Conservation (phyloP, 2,797 vertebrate species). For the Alectoris magna region DNA sequence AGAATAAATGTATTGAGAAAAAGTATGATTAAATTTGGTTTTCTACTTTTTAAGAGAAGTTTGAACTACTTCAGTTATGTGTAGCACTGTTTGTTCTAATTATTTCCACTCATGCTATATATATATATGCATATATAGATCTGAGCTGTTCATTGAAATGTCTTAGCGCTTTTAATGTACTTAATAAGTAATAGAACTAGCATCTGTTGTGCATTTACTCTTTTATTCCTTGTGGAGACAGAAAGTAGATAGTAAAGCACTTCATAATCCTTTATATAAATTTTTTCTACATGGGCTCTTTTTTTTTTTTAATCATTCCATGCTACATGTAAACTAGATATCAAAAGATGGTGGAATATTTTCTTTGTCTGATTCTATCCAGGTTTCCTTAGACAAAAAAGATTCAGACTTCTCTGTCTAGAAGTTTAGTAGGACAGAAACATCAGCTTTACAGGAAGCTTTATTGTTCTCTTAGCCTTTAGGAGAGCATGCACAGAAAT, state of each 20-base stretch:
- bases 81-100: not conserved
- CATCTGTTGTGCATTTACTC: not conserved
- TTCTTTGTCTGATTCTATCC: not conserved
- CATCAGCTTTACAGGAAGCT: not conserved
- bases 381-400: not conserved
- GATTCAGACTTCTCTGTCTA: not conserved
- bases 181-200: not conserved
- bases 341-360: not conserved
- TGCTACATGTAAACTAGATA: not conserved
- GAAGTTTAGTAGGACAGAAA: not conserved
- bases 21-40: not conserved
- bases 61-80: not conserved
- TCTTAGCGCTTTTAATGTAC: not conserved
- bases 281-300: fast-evolving
- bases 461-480: not conserved
- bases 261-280: not conserved
- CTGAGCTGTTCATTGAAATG: not conserved
- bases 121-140: not conserved
- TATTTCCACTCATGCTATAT: not conserved
- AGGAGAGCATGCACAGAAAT: not conserved
- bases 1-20: not conserved
- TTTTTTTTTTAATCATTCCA: not conserved
- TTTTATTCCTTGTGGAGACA: not conserved
- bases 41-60: not conserved
- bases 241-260: not conserved